A percentile compares a stretch with the other conserved stretches of the same genome.
Evolutionary conservation across 2,797 vertebrate genomes (phyloP).

Genomic region (Xyrichtys novacula): DNA sequence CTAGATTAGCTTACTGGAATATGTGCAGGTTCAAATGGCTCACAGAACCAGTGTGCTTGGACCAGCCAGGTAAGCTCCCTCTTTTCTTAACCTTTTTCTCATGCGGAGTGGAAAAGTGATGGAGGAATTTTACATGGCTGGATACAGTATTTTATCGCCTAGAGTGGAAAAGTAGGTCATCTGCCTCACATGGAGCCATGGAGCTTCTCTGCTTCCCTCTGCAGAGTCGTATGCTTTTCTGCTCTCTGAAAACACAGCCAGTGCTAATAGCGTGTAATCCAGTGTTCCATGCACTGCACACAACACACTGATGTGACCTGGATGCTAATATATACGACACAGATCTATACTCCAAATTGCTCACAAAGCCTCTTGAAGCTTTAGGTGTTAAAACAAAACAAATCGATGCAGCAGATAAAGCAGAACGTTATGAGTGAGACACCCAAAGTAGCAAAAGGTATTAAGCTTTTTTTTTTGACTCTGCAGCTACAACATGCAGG

Average conservation of each 20-base stretch:
- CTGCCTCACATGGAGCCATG: constrained; percentile 57
- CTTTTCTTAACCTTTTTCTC: constrained; percentile 11
- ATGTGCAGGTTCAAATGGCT: constrained; percentile 19
- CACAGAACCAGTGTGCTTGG: constrained; percentile 35
- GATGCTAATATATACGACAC: constrained; percentile 9
- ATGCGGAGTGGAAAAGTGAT: constrained; percentile 46
- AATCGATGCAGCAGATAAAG: constrained; percentile 11
- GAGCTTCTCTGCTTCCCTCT: constrained; percentile 50
- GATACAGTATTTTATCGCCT: constrained; percentile 59
- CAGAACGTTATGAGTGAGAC: constrained; percentile 31
- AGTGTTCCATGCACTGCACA: constrained; percentile 5
- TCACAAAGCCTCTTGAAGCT: constrained; percentile 3
- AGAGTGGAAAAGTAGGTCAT: constrained; percentile 78
- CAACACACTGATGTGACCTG: constrained; percentile 14
- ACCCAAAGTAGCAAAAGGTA: neutral
- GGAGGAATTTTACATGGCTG: constrained; percentile 66
- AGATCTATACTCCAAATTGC: neutral
- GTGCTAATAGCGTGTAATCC: constrained; percentile 33
- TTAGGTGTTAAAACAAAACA: neutral
- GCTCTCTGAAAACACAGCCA: constrained; percentile 33
- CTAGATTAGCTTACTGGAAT: constrained; percentile 4
- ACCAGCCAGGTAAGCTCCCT: neutral
- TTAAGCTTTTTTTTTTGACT: constrained; percentile 4
- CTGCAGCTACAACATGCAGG: neutral
- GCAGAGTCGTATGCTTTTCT: constrained; percentile 50